Percentiles rank a stretch among this genome's conserved stretches.
Conservation (phyloP, 2,797 vertebrate species). For the Lutjanus argentimaculatus region DNA sequence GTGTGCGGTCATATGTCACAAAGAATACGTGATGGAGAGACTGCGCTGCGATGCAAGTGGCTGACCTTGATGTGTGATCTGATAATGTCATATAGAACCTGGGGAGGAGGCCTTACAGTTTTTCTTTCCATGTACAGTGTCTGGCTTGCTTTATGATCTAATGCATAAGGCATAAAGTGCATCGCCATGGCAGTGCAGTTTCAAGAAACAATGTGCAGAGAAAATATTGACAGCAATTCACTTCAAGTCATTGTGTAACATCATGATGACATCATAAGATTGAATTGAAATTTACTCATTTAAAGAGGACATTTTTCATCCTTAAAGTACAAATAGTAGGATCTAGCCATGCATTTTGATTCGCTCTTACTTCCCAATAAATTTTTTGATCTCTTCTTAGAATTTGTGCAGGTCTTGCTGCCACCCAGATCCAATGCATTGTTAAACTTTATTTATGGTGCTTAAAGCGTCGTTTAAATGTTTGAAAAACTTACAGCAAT, state of each 20-base stretch:
- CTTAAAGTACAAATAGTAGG: not conserved
- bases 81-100: conserved; percentile 37
- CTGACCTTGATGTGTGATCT: conserved; percentile 47
- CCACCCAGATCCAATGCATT: not conserved
- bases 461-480: not conserved
- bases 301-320: not conserved
- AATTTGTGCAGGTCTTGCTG: not conserved
- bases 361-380: not conserved
- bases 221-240: not conserved
- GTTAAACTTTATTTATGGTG: not conserved
- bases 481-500: not conserved
- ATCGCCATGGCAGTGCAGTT: not conserved
- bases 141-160: conserved; percentile 10
- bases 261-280: not conserved
- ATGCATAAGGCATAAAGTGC: conserved; percentile 3
- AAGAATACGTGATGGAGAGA: conserved; percentile 6
- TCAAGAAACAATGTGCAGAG: conserved; percentile 7
- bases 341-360: not conserved
- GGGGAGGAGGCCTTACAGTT: not conserved
- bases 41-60: conserved; percentile 3
- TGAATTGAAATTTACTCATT: not conserved
- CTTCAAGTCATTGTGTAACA: not conserved
- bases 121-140: not conserved
- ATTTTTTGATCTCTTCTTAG: not conserved
- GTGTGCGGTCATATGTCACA: conserved; percentile 23